Base-by-base conservation (phyloP, 2,113 vertebrate genomes). In the Colistium nudipinnis region DNA sequence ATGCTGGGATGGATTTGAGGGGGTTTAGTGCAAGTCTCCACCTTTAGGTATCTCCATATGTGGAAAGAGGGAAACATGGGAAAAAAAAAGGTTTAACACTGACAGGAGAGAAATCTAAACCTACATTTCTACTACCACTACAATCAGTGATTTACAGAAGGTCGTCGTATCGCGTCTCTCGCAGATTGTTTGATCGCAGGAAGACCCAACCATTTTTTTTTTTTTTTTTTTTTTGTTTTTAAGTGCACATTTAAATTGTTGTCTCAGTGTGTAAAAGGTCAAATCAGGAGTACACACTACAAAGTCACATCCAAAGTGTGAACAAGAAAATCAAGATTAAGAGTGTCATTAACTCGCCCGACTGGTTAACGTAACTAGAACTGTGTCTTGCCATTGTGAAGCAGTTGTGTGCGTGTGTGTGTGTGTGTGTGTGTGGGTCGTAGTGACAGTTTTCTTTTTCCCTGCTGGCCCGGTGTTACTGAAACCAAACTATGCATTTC, bases 301-400 rank as follows among this genome's bases (percentile, higher is more conserved):
- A 35, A 64, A 64, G 61, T 69, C 22, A 6, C 27, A 57, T 70
- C 47, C 33, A 51, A 69, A 45, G 39, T 19, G 38, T 48, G 27
- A 82, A 27, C 79, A 71, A 63, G 79, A 78, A 78, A 55, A 81
- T 13, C 24, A 30, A 36, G 62, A 71, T 2, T 27, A 6, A 10
- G 17, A 65, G 39, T 60, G 44, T 27, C 41, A 62, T 36, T 24
- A 62, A 85, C 78, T 76, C 25, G 67, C 41, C 35, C 24, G 35
- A 80, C 83, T 38, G 63, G 85, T 84, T 82, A 63, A 61, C 33
- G 57, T n/a, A n/a, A n/a, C 28, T 33, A 31, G 62, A 57, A 70
- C 63, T 38, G 61, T 59, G 22, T n/a, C 68, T 77, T 65, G 41
- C 39, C 20, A n/a, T 54, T 39, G 39, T 66, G 41, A 43, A 48